phyloP scores from a whole-genome alignment of 2,113 vertebrate species.

The Vimba vimba region DNA sequence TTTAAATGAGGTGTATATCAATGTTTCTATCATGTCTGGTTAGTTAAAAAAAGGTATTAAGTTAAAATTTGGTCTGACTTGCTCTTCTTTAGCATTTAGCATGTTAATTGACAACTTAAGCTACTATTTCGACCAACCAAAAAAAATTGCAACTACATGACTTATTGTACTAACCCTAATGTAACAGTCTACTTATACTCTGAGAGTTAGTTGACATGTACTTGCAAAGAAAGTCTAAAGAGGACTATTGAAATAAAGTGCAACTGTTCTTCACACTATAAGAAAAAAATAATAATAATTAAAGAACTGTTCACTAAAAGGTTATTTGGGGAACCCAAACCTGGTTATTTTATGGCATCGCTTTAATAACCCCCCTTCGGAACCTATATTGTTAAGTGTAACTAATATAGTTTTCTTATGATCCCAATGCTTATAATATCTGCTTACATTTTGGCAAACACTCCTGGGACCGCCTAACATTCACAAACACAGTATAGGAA shows the following conservation, averaged over 20 bases:
- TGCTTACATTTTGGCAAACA: conserved; percentile 3
- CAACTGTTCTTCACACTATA: too few species aligned
- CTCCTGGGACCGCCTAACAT: background rate
- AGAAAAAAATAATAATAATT: too few species aligned
- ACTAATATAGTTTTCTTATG: background rate
- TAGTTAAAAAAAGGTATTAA: background rate
- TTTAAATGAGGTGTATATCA: background rate
- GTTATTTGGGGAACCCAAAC: too few species aligned
- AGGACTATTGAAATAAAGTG: too few species aligned
- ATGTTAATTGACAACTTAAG: background rate
- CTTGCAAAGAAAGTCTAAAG: too few species aligned
- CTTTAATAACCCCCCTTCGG: too few species aligned
- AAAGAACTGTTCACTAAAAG: too few species aligned
- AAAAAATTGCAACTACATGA: background rate
- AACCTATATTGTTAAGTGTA: too few species aligned
- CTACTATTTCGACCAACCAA: background rate
- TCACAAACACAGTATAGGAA: background rate
- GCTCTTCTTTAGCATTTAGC: background rate
- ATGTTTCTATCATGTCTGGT: background rate
- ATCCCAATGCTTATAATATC: background rate
- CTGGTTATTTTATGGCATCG: too few species aligned
- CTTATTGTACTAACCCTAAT: too few species aligned
- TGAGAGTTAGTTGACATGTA: too few species aligned
- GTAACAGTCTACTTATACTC: too few species aligned
- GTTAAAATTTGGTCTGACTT: background rate